Evolutionary conservation across 1,140 invertebrate genomes (phyloP).

Genomic region (Microplitis mediator): DNA sequence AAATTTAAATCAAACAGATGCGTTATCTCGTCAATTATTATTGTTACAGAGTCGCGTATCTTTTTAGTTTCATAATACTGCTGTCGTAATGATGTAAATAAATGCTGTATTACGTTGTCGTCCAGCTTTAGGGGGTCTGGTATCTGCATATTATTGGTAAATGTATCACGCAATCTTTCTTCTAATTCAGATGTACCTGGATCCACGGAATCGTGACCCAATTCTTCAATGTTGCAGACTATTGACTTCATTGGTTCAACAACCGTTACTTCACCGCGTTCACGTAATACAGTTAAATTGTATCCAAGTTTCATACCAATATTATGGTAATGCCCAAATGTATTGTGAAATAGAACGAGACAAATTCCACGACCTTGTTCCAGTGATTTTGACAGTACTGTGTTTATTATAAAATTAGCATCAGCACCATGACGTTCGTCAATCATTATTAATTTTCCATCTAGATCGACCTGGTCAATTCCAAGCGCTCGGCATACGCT

Average conservation of each 20-base stretch:
- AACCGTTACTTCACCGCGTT: conserved; percentile 63
- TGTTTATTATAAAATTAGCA: conserved; percentile 72
- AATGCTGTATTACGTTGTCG: conserved; percentile 52
- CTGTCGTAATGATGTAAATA: conserved; percentile 43
- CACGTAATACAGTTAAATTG: conserved; percentile 67
- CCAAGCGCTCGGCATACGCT: conserved; percentile 59
- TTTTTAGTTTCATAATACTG: conserved; percentile 46
- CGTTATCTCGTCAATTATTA: conserved; percentile 74
- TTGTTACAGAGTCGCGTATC: conserved; percentile 44
- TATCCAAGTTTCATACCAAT: conserved; percentile 75
- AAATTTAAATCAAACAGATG: conserved; percentile 71
- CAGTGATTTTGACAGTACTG: conserved; percentile 65
- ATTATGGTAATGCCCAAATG: conserved; percentile 73
- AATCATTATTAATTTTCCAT: conserved; percentile 67
- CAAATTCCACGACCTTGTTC: conserved; percentile 66
- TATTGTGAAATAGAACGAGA: conserved; percentile 72
- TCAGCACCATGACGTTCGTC: conserved; percentile 72
- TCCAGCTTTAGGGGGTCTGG: conserved; percentile 47
- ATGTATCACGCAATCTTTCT: conserved; percentile 41
- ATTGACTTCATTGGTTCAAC: conserved; percentile 66
- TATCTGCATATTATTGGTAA: conserved; percentile 26
- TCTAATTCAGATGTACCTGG: conserved; percentile 39
- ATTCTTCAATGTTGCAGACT: conserved; percentile 49
- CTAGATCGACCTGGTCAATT: conserved; percentile 64
- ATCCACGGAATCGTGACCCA: conserved; percentile 47